phyloP scores from a whole-genome alignment of 2,113 vertebrate genomes.

The Pluvialis apricaria region DNA sequence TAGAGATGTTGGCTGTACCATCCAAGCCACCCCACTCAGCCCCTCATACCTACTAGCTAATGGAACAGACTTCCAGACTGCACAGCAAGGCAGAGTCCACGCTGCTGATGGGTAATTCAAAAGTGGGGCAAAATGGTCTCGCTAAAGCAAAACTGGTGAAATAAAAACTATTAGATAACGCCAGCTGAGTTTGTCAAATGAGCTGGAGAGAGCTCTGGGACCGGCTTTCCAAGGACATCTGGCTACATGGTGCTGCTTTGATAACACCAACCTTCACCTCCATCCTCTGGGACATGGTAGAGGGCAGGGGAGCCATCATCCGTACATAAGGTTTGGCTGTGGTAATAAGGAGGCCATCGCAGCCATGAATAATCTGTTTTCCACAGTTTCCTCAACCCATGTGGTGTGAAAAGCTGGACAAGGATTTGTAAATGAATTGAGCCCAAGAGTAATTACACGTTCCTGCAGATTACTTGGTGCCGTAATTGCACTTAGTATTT shows the following conservation, averaged over 20 bases:
- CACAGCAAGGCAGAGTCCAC: background rate
- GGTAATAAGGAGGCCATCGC: background rate
- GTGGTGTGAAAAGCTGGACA: constrained; percentile 59
- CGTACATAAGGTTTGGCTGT: background rate
- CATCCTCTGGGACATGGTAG: background rate
- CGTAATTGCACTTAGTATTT: constrained; percentile 67
- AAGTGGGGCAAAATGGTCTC: background rate
- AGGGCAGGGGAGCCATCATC: background rate
- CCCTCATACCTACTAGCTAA: background rate
- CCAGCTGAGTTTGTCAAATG: background rate
- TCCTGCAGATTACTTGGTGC: constrained; percentile 64
- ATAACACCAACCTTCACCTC: background rate
- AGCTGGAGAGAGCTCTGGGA: background rate
- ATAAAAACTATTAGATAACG: background rate
- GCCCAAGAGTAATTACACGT: constrained; percentile 70
- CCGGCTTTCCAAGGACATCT: background rate
- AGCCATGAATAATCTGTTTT: constrained; percentile 44
- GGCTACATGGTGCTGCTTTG: background rate
- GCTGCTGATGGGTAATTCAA: background rate
- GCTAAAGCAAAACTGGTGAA: background rate
- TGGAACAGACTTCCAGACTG: background rate
- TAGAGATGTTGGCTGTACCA: background rate
- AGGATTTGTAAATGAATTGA: constrained; percentile 68
- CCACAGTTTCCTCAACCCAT: constrained; percentile 1
- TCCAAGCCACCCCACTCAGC: background rate